A percentile compares a stretch with the other conserved stretches of the same genome.
Evolutionary conservation across 2,113 vertebrate genomes (phyloP).

Genomic region (Haplotaxodon microlepis): DNA sequence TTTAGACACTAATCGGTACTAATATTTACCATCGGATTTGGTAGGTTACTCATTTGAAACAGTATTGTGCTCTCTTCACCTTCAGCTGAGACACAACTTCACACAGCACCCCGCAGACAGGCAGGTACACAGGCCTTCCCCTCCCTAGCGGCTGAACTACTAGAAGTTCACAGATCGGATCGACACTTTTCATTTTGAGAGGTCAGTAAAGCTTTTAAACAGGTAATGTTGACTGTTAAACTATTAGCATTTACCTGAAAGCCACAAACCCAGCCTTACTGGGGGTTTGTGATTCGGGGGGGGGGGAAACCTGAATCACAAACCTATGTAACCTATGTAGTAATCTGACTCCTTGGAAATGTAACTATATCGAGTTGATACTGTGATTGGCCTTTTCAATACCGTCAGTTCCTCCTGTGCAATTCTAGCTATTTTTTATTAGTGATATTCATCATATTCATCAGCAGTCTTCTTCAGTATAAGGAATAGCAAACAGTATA

Average conservation of each 20-base stretch:
- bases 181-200: neutral
- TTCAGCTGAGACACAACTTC: neutral
- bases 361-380: neutral
- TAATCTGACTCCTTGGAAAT: neutral
- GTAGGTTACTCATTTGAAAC: neutral
- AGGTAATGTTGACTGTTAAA: neutral
- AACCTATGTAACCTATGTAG: neutral
- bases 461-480: neutral
- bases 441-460: neutral
- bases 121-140: neutral
- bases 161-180: neutral
- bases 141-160: neutral
- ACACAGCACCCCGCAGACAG: neutral
- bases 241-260: neutral
- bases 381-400: neutral
- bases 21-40: neutral
- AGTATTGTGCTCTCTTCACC: neutral
- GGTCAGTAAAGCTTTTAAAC: neutral
- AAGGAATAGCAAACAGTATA: neutral
- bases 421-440: neutral
- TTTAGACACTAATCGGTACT: neutral
- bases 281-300: neutral
- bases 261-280: neutral
- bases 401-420: neutral
- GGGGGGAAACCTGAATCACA: neutral